These are phyloP conservation scores for Tretioscincus oriximinensis DNA, from an alignment of 2,113 vertebrate species.

Conservation along the genomic window DNA sequence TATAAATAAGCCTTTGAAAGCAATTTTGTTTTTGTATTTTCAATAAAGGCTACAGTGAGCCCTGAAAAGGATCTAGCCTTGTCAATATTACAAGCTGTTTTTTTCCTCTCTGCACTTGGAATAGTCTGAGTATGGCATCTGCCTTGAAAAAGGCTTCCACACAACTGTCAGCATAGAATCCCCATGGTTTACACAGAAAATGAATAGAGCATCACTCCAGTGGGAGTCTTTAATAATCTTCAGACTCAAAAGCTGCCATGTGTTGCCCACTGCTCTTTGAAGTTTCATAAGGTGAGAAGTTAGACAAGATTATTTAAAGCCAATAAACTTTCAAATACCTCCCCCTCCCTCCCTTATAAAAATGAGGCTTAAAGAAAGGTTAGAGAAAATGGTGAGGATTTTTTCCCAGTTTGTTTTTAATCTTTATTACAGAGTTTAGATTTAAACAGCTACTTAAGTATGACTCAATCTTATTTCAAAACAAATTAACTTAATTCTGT, in stretches of 20 bases:
- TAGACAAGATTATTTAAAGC: constrained; percentile 55
- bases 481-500: constrained; percentile 10
- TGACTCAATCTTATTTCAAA: constrained; percentile 20
- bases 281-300: constrained; percentile 52
- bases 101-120: constrained; percentile 47
- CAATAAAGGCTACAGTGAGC: constrained; percentile 61
- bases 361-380: constrained; percentile 37
- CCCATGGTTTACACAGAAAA: constrained; percentile 53
- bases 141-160: constrained; percentile 47
- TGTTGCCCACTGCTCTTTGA: constrained; percentile 33
- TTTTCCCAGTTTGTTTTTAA: constrained; percentile 15
- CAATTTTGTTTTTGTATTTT: constrained; percentile 57
- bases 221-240: constrained; percentile 55
- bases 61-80: constrained; percentile 57
- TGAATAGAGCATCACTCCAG: constrained; percentile 44
- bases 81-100: constrained; percentile 64
- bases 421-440: constrained; percentile 35
- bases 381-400: constrained; percentile 7
- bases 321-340: constrained; percentile 47
- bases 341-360: neutral
- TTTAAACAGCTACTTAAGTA: constrained; percentile 19
- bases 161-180: constrained; percentile 36
- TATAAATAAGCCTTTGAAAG: constrained; percentile 68
- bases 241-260: constrained; percentile 44
- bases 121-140: constrained; percentile 54